Percentiles rank a stretch among this genome's conserved stretches.
Evolutionary conservation across 2,113 vertebrate genomes (phyloP).

Genomic region (Bungarus multicinctus): DNA sequence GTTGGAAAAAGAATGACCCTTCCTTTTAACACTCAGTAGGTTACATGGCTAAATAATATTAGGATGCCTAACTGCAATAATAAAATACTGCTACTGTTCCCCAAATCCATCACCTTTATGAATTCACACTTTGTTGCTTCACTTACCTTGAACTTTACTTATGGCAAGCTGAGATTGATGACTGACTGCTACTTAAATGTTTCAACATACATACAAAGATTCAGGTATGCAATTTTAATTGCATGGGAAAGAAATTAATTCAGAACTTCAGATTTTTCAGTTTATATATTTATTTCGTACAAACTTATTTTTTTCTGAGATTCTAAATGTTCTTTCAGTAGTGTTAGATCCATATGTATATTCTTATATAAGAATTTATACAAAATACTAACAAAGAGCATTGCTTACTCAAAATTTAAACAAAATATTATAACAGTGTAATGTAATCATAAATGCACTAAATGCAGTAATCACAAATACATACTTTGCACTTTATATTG

Average conservation of each 20-base stretch:
- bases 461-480: conserved; percentile 28
- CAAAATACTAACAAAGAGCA: conserved; percentile 38
- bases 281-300: background rate
- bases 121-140: background rate
- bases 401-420: conserved; percentile 44
- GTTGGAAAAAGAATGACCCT: background rate
- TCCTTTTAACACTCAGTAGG: background rate
- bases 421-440: conserved; percentile 43
- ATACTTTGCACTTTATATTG: background rate
- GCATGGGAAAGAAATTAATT: background rate
- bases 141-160: background rate
- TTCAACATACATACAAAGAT: conserved; percentile 26
- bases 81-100: background rate
- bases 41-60: background rate
- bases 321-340: conserved; percentile 35
- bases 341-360: background rate
- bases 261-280: background rate
- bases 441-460: conserved; percentile 31
- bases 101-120: background rate
- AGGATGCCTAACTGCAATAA: background rate
- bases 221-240: background rate
- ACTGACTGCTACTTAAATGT: background rate
- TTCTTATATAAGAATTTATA: background rate
- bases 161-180: background rate
- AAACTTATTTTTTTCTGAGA: conserved; percentile 52